Evolutionary conservation across 1,140 invertebrate species (phyloP).

Genomic region (Euwallacea fornicatus): DNA sequence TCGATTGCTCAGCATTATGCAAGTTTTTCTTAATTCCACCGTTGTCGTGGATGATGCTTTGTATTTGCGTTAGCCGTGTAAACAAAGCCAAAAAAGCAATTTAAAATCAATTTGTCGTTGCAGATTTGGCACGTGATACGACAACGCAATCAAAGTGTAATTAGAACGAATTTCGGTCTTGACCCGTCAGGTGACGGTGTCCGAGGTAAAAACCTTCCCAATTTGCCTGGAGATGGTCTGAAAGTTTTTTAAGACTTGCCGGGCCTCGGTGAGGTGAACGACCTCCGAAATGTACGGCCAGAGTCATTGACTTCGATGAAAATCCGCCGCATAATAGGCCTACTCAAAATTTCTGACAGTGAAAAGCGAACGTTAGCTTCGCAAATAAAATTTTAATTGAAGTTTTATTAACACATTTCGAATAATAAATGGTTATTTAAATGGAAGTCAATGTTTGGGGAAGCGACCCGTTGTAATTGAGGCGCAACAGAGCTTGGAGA

Average conservation of each 20-base stretch:
- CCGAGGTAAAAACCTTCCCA: no score
- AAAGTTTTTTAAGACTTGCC: neutral
- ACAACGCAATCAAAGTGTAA: neutral
- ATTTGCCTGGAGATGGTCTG: neutral
- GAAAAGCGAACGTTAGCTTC: slow-evolving; percentile 12
- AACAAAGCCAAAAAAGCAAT: neutral
- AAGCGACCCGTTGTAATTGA: no score
- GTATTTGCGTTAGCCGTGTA: neutral
- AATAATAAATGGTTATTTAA: slow-evolving; percentile 3
- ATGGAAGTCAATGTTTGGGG: no score
- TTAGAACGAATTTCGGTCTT: neutral
- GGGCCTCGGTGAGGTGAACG: slow-evolving; percentile 11
- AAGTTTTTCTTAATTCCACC: slow-evolving; percentile 6
- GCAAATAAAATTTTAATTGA: slow-evolving; percentile 24
- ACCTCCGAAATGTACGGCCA: slow-evolving; percentile 17
- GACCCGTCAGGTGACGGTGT: no score
- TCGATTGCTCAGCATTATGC: slow-evolving; percentile 9
- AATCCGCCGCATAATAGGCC: slow-evolving; percentile 13
- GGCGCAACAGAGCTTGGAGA: no score
- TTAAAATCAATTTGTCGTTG: neutral
- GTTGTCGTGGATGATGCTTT: slow-evolving; percentile 1
- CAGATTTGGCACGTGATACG: neutral
- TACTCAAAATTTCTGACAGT: slow-evolving; percentile 15
- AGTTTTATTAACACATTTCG: slow-evolving; percentile 19
- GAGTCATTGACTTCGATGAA: slow-evolving; percentile 19